phyloP scores from a whole-genome alignment of 2,888 invertebrate genomes.

The Drosophila kanekoi region DNA sequence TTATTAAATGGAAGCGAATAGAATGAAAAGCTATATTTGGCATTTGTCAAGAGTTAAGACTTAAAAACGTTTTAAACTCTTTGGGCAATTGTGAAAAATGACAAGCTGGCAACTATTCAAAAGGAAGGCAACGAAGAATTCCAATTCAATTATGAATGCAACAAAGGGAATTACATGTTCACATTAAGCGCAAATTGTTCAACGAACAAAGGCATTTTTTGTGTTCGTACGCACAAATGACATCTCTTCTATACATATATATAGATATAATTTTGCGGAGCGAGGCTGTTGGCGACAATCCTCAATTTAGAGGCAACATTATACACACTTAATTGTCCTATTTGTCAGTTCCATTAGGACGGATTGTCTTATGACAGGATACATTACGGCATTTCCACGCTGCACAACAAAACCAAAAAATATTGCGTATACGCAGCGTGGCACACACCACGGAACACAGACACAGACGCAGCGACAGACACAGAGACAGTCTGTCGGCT shows the following conservation, averaged over 20 bases:
- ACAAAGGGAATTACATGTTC: constrained; percentile 46
- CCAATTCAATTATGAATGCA: constrained; percentile 50
- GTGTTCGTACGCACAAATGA: too few species aligned
- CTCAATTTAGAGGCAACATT: constrained; percentile 20
- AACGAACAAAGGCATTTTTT: background rate
- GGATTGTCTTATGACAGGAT: constrained; percentile 29
- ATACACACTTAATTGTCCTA: constrained; percentile 17
- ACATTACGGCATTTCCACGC: constrained; percentile 26
- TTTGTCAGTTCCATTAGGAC: constrained; percentile 27
- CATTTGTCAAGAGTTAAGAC: too few species aligned
- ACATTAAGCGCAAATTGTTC: constrained; percentile 26
- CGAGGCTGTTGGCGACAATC: background rate
- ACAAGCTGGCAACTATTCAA: constrained; percentile 13
- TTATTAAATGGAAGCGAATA: too few species aligned
- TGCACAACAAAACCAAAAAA: constrained; percentile 4
- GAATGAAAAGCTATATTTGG: too few species aligned
- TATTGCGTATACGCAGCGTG: constrained; percentile 29
- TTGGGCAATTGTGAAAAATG: constrained; percentile 33
- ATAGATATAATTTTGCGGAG: background rate
- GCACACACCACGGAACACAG: background rate
- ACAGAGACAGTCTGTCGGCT: background rate
- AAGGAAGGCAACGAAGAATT: constrained; percentile 46
- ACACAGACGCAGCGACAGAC: background rate
- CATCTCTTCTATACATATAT: too few species aligned
- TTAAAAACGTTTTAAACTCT: background rate